Percentiles rank a stretch among this genome's conserved stretches.
Evolutionary conservation across 2,888 invertebrate species (phyloP).

Genomic region (Trichacis sp.): DNA sequence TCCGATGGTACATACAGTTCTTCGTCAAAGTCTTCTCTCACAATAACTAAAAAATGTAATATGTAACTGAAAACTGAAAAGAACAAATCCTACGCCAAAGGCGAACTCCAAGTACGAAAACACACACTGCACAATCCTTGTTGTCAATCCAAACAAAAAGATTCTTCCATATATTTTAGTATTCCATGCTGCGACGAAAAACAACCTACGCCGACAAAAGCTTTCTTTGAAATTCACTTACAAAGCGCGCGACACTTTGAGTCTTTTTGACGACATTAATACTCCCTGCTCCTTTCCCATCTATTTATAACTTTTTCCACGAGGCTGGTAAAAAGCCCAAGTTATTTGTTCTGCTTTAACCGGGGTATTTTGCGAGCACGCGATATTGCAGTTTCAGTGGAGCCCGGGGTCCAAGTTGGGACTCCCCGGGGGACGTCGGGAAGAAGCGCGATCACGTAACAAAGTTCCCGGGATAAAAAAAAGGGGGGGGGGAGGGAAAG

Average conservation of each 20-base stretch:
- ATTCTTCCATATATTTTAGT: no score
- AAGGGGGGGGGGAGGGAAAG: conserved; percentile 13
- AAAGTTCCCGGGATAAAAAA: conserved; percentile 27
- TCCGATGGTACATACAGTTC: no score
- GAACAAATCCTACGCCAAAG: no score
- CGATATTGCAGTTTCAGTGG: neutral
- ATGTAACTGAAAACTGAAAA: no score
- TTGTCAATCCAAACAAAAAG: no score
- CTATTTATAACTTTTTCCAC: neutral
- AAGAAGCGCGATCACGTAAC: conserved; percentile 25
- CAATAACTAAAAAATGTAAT: no score
- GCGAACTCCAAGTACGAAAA: no score
- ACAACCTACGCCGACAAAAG: neutral
- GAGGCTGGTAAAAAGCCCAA: neutral
- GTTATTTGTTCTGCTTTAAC: conserved; percentile 7
- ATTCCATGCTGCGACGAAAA: no score
- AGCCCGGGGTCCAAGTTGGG: conserved; percentile 6
- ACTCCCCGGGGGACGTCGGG: conserved; percentile 15
- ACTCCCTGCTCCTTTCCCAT: neutral
- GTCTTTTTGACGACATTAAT: neutral
- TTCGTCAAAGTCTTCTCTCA: no score
- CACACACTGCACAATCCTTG: no score
- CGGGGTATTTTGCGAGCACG: conserved; percentile 1
- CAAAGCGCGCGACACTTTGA: neutral
- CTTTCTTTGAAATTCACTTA: neutral